Evolutionary conservation across 2,888 invertebrate species (phyloP).

Genomic region (Gari tellinella): DNA sequence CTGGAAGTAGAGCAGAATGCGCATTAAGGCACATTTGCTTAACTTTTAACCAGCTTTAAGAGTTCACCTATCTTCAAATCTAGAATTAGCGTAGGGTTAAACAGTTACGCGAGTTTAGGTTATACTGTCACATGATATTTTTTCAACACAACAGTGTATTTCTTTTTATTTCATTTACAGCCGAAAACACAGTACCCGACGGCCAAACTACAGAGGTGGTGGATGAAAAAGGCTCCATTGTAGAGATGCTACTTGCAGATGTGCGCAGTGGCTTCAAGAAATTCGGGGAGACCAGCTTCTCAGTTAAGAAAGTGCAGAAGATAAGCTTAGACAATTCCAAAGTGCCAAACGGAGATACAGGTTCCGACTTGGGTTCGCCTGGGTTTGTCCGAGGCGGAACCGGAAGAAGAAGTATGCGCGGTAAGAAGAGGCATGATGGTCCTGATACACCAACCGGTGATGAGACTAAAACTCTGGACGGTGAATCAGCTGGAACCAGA

Average conservation of each 20-base stretch:
- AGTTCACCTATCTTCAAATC: no score
- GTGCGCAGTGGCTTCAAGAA: constrained; percentile 80
- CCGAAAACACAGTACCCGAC: constrained; percentile 5
- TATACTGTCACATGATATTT: no score
- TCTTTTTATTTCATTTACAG: constrained; percentile 21
- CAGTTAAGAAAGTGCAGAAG: constrained; percentile 77
- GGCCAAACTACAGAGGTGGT: constrained; percentile 49
- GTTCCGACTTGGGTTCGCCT: constrained; percentile 33
- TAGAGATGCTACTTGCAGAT: constrained; percentile 81
- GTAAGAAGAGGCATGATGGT: constrained; percentile 45
- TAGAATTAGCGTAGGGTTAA: no score
- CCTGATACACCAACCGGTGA: constrained; percentile 22
- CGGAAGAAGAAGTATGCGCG: constrained; percentile 68
- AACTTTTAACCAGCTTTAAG: no score
- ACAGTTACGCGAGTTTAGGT: no score
- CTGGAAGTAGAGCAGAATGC: no score
- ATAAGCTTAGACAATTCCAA: constrained; percentile 68
- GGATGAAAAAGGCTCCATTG: constrained; percentile 75
- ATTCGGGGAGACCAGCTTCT: constrained; percentile 75
- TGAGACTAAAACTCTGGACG: constrained; percentile 61
- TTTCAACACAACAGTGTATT: not conserved
- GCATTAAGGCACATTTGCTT: no score
- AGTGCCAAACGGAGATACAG: constrained; percentile 32
- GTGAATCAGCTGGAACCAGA: constrained; percentile 54
- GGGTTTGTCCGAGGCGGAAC: constrained; percentile 69